phyloP scores from a whole-genome alignment of 1,140 invertebrate genomes.

The Trichonephila inaurata region DNA sequence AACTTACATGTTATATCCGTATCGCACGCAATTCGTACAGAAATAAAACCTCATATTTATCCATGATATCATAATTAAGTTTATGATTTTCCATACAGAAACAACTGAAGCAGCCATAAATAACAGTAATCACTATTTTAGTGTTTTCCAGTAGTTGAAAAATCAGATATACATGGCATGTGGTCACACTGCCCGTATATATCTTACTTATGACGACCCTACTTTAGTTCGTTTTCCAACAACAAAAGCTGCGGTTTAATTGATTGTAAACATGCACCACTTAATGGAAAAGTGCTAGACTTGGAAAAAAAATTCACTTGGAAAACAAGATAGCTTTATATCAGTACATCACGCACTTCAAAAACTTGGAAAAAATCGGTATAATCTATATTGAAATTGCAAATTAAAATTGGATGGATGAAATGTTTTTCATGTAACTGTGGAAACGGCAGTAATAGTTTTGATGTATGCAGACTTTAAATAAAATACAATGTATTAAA shows the following conservation, averaged over 20 bases:
- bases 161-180: background rate
- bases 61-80: constrained; percentile 15
- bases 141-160: background rate
- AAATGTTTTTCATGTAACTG: background rate
- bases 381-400: background rate
- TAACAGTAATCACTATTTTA: background rate
- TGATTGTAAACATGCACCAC: background rate
- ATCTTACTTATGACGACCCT: background rate
- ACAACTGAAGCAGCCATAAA: background rate
- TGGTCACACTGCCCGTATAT: background rate
- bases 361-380: background rate
- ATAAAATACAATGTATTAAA: too few relatives aligned
- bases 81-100: background rate
- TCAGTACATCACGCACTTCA: background rate
- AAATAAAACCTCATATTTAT: background rate
- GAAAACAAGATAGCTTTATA: background rate
- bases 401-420: background rate
- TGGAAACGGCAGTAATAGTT: too few relatives aligned
- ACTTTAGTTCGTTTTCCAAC: background rate
- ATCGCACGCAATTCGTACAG: background rate
- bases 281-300: background rate
- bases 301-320: background rate
- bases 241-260: background rate
- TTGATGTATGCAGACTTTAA: too few relatives aligned
- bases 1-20: background rate